Percentiles rank a stretch among this genome's conserved stretches.
Evolutionary conservation across 2,888 invertebrate genomes (phyloP).

Genomic region (Diplolepis rosae): DNA sequence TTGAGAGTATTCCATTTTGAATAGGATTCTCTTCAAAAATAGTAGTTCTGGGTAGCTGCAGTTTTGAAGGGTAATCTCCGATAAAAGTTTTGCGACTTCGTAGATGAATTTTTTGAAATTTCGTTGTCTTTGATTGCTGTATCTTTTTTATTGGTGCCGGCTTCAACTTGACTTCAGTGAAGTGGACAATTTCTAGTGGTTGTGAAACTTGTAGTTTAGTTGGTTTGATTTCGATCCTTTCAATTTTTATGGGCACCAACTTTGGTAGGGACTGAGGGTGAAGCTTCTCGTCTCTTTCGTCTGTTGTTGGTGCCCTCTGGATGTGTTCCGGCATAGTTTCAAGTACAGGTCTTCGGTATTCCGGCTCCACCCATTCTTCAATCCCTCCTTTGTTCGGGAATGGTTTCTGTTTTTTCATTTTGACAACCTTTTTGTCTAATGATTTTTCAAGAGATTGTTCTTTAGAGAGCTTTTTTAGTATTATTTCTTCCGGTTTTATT

Average conservation of each 20-base stretch:
- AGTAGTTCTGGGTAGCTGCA: constrained; percentile 75
- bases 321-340: constrained; percentile 59
- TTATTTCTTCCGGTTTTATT: not conserved
- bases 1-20: constrained; percentile 81
- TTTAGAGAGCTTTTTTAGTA: too few relatives aligned
- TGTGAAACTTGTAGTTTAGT: constrained; percentile 47
- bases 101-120: constrained; percentile 74
- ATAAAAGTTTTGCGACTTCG: constrained; percentile 82
- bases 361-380: constrained; percentile 56
- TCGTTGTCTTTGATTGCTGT: not conserved
- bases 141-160: constrained; percentile 50
- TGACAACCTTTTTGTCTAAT: constrained; percentile 50
- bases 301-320: constrained; percentile 48
- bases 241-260: constrained; percentile 4
- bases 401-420: constrained; percentile 50
- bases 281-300: constrained; percentile 50
- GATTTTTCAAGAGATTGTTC: constrained; percentile 44
- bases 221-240: constrained; percentile 16
- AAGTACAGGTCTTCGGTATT: constrained; percentile 53
- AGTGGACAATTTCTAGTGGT: constrained; percentile 43
- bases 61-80: constrained; percentile 79
- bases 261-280: constrained; percentile 54
- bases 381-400: constrained; percentile 46
- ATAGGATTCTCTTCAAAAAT: constrained; percentile 75
- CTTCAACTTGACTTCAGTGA: constrained; percentile 53